Evolutionary conservation across 92 coral and sea anemone genomes (phyloP).

Genomic region (Parazoanthus atlanticus): DNA sequence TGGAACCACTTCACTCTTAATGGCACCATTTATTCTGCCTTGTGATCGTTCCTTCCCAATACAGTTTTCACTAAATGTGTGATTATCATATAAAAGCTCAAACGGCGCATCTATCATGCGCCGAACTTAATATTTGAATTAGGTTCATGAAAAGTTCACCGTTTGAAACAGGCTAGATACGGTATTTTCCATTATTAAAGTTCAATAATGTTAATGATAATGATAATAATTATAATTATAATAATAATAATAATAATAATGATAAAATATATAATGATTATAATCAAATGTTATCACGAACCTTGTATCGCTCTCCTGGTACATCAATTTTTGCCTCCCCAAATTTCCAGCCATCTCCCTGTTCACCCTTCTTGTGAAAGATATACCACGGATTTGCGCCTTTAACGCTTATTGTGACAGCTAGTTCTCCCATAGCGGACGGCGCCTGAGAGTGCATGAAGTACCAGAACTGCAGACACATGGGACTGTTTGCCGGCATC

Average conservation of each 20-base stretch:
- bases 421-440: conserved; percentile 23
- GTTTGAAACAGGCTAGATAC: too few species aligned
- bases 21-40: background rate
- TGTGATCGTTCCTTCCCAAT: background rate
- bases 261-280: too few species aligned
- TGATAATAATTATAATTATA: too few species aligned
- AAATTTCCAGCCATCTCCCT: conserved; percentile 33
- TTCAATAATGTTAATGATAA: too few species aligned
- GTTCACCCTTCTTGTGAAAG: conserved; percentile 3
- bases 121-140: too few species aligned
- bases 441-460: conserved; percentile 21
- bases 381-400: conserved; percentile 17
- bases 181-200: too few species aligned
- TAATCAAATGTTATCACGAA: background rate
- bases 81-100: too few species aligned
- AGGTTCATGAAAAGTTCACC: too few species aligned
- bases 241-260: too few species aligned
- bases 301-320: conserved; percentile 20
- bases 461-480: conserved; percentile 40
- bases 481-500: conserved; percentile 38
- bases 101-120: too few species aligned
- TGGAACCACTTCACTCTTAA: background rate
- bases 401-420: conserved; percentile 4
- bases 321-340: conserved; percentile 29
- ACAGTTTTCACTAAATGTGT: too few species aligned